Percentiles rank a stretch among this genome's conserved stretches.
Conservation (phyloP, 2,888 invertebrate species). For the Hipparchia semele region DNA sequence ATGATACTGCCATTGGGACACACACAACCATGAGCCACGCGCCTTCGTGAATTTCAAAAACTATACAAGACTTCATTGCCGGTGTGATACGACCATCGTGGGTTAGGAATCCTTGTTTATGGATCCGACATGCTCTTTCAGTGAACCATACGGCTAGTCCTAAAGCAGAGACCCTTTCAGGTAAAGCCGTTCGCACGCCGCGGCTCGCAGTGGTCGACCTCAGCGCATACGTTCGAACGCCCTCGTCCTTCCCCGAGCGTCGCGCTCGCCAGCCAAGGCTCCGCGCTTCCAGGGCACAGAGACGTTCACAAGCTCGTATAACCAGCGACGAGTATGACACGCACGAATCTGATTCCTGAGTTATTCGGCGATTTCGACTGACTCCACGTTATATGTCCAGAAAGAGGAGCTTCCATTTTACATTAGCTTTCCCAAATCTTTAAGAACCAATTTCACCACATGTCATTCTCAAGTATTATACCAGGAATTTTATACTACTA, state of each 20-base stretch:
- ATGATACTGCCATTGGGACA: too few relatives aligned
- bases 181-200: conserved; percentile 68
- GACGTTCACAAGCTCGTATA: conserved; percentile 47
- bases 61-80: too few relatives aligned
- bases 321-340: conserved; percentile 78
- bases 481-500: too few relatives aligned
- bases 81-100: too few relatives aligned
- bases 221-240: conserved; percentile 70
- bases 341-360: conserved; percentile 63
- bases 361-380: conserved; percentile 22
- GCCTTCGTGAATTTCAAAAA: too few relatives aligned
- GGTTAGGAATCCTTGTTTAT: too few relatives aligned
- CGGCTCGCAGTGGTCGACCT: conserved; percentile 70
- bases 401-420: conserved; percentile 42
- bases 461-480: too few relatives aligned
- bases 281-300: conserved; percentile 52
- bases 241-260: conserved; percentile 38
- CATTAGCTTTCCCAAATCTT: conserved; percentile 22
- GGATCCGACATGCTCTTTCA: too few relatives aligned
- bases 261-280: conserved; percentile 35
- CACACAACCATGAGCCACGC: too few relatives aligned
- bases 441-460: background rate
- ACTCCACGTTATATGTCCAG: background rate
- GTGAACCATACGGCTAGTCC: too few relatives aligned
- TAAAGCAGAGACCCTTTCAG: conserved; percentile 45